These are phyloP conservation scores for Ophion ellenae DNA, from an alignment of 2,888 invertebrate genomes.

Conservation along the genomic window DNA sequence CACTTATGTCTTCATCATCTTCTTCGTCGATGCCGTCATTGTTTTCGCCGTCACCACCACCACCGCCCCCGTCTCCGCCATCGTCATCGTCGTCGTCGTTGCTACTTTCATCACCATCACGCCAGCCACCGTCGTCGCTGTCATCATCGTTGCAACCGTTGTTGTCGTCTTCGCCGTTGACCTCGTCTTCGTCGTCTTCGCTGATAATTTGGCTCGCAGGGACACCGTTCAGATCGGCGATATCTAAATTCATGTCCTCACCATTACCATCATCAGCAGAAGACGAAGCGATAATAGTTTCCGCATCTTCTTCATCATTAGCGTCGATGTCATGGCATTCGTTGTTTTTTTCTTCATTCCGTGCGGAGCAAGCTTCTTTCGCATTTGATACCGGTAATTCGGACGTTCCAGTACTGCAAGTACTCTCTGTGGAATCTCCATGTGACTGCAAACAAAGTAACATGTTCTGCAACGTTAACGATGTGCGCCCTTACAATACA, in stretches of 20 bases:
- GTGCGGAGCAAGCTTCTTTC: constrained; percentile 26
- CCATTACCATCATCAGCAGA: constrained; percentile 33
- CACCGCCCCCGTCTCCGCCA: constrained; percentile 6
- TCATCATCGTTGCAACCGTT: constrained; percentile 15
- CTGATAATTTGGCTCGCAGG: constrained; percentile 35
- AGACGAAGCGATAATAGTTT: constrained; percentile 36
- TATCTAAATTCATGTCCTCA: constrained; percentile 38
- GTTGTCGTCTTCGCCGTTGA: background rate
- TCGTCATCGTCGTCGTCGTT: constrained; percentile 21
- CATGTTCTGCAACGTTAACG: constrained; percentile 15
- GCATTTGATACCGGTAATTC: constrained; percentile 43
- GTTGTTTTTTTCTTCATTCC: constrained; percentile 38
- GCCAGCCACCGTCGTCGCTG: constrained; percentile 14
- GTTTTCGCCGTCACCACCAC: constrained; percentile 20
- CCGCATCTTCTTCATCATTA: constrained; percentile 24
- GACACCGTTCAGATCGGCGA: constrained; percentile 39
- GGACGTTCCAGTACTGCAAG: constrained; percentile 40
- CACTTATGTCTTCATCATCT: constrained; percentile 33
- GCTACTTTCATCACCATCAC: constrained; percentile 18
- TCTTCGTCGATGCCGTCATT: constrained; percentile 34
- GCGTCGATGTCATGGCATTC: constrained; percentile 34
- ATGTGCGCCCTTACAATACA: constrained; percentile 29
- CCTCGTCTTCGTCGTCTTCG: constrained; percentile 19
- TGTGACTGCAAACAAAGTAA: constrained; percentile 36
- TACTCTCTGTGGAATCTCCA: constrained; percentile 31